A percentile compares a stretch with the other conserved stretches of the same genome.
These are phyloP conservation scores for Andrena cerasifolii DNA, from an alignment of 1,140 invertebrate species.

Conservation along the genomic window DNA sequence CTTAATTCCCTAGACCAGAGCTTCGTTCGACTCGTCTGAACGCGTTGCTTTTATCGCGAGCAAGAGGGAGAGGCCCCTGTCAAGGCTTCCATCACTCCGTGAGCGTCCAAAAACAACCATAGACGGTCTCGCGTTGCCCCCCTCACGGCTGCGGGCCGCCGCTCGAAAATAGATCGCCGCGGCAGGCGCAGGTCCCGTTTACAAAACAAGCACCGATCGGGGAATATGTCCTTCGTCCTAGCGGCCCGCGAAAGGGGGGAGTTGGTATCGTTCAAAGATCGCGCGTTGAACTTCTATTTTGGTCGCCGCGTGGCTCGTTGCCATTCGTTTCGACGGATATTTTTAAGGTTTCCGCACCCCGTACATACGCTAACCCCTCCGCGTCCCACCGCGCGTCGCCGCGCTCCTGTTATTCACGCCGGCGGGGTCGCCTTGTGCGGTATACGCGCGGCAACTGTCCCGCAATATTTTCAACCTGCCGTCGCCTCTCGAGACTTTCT, in stretches of 20 bases:
- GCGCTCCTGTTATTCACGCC: background rate
- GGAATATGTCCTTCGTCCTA: conserved; percentile 34
- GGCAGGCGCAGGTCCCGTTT: background rate
- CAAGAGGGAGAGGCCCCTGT: background rate
- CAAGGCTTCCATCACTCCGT: conserved; percentile 4
- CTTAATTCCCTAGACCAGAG: no score
- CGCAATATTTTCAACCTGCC: conserved; percentile 53
- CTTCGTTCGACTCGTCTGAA: no score
- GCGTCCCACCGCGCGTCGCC: conserved; percentile 4
- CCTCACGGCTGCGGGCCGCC: background rate
- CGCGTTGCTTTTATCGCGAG: background rate
- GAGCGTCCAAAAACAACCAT: background rate
- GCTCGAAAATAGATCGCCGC: conserved; percentile 6
- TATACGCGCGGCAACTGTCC: conserved; percentile 9
- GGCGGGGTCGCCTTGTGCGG: conserved; percentile 29
- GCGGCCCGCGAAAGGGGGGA: background rate
- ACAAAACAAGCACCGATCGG: background rate
- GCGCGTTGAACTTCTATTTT: conserved; percentile 35
- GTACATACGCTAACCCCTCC: background rate
- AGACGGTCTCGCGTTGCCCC: background rate
- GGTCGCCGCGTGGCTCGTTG: background rate
- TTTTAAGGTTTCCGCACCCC: conserved; percentile 51
- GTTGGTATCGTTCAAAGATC: conserved; percentile 10
- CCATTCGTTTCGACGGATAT: conserved; percentile 51
- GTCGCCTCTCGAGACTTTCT: conserved; percentile 37